phyloP scores from a whole-genome alignment of 2,113 vertebrate genomes.

The Toxotes jaculatrix region DNA sequence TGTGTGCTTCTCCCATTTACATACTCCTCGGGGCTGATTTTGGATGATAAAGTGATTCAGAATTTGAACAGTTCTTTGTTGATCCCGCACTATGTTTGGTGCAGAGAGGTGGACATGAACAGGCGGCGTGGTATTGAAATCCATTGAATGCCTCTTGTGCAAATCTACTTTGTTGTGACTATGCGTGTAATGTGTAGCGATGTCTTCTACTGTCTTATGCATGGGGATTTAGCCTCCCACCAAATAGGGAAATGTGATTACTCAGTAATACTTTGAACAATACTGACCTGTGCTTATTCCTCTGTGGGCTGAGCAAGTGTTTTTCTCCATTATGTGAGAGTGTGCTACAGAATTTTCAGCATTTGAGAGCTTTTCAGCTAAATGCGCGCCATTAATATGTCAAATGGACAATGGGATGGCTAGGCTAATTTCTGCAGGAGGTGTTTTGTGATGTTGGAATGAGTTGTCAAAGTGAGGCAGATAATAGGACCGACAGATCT shows the following conservation, averaged over 20 bases:
- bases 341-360: slow-evolving; percentile 51
- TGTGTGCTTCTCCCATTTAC: not conserved
- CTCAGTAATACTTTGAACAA: slow-evolving; percentile 40
- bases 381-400: slow-evolving; percentile 64
- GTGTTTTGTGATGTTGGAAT: slow-evolving; percentile 51
- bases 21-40: not conserved
- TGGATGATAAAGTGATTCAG: not conserved
- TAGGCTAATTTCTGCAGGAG: slow-evolving; percentile 56
- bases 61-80: not conserved
- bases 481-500: slow-evolving; percentile 54
- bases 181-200: not conserved
- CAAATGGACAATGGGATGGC: slow-evolving; percentile 63
- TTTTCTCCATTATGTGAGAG: slow-evolving; percentile 53
- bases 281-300: slow-evolving; percentile 52
- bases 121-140: not conserved
- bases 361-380: slow-evolving; percentile 54
- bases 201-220: slow-evolving; percentile 7
- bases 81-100: not conserved
- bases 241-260: slow-evolving; percentile 50
- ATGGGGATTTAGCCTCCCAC: slow-evolving; percentile 32
- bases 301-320: slow-evolving; percentile 50
- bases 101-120: slow-evolving; percentile 9
- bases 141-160: not conserved
- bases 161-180: slow-evolving; percentile 1
- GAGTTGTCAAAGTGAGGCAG: slow-evolving; percentile 54